Percentiles rank a stretch among this genome's conserved stretches.
Evolutionary conservation across 2,797 vertebrate genomes (phyloP).

Genomic region (Poeciliopsis turneri): DNA sequence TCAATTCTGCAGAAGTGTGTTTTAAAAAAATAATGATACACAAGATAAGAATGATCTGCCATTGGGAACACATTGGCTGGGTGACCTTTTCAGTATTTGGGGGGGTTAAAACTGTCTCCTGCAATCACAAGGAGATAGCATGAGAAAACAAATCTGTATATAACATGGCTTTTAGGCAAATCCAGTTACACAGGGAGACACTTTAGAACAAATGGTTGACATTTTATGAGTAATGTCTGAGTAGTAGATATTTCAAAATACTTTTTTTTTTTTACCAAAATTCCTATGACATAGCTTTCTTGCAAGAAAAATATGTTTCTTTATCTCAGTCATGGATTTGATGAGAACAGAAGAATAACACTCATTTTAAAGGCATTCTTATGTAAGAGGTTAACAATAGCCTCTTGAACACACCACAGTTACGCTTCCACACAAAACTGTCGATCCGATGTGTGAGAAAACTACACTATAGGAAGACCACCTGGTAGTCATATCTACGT

Average conservation of each 20-base stretch:
- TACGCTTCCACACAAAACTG: constrained; percentile 24
- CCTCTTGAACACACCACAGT: constrained; percentile 21
- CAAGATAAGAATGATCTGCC: neutral
- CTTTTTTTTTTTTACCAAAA: neutral
- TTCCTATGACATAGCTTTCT: too few species aligned
- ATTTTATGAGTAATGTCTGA: neutral
- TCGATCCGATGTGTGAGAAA: constrained; percentile 37
- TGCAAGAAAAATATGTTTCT: neutral
- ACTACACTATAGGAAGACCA: constrained; percentile 58
- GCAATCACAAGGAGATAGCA: neutral
- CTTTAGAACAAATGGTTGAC: neutral
- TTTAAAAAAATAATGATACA: neutral
- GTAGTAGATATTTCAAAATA: neutral
- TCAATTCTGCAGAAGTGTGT: neutral
- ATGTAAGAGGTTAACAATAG: constrained; percentile 35
- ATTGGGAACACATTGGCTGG: neutral
- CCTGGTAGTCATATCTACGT: constrained; percentile 51
- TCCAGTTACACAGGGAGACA: neutral
- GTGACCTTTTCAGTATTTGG: neutral
- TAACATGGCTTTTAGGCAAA: neutral
- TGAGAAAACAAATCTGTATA: neutral
- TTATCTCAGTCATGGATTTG: neutral
- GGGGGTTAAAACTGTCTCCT: neutral
- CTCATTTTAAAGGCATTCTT: constrained; percentile 23
- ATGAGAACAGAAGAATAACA: constrained; percentile 21